Percentiles rank a stretch among this genome's conserved stretches.
Conservation (phyloP, 2,888 invertebrate species). For the Teinopalpus imperialis region DNA sequence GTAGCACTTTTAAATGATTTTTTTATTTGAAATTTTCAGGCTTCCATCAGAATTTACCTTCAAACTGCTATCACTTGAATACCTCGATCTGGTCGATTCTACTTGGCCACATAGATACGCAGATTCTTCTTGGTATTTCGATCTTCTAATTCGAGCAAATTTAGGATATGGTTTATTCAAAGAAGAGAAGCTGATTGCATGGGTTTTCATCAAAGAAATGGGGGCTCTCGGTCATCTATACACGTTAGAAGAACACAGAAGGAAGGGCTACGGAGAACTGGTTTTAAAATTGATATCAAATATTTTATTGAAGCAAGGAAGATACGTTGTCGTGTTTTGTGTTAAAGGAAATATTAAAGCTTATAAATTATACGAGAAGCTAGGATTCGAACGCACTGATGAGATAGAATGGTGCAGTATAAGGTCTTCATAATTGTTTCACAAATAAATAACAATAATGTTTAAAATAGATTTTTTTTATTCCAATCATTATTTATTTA, state of each 20-base stretch:
- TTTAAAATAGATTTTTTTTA: too few relatives aligned
- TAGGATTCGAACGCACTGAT: constrained; percentile 39
- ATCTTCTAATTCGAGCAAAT: constrained; percentile 45
- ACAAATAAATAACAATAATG: too few relatives aligned
- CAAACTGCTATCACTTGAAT: constrained; percentile 39
- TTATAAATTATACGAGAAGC: constrained; percentile 47
- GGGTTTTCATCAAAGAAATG: constrained; percentile 51
- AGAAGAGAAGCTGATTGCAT: constrained; percentile 41
- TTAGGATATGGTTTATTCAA: constrained; percentile 50
- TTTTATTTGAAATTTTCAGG: constrained; percentile 45
- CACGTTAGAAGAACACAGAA: constrained; percentile 49
- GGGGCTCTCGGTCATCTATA: constrained; percentile 54
- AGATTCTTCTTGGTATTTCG: constrained; percentile 43
- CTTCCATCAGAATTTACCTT: constrained; percentile 39
- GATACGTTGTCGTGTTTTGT: constrained; percentile 45
- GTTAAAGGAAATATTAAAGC: constrained; percentile 44
- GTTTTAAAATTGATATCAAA: constrained; percentile 49
- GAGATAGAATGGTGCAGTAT: constrained; percentile 39
- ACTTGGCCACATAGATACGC: constrained; percentile 52
- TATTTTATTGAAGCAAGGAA: constrained; percentile 39
- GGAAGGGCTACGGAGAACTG: constrained; percentile 51
- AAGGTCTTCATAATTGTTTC: too few relatives aligned
- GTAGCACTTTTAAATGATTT: too few relatives aligned
- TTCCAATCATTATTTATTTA: too few relatives aligned
- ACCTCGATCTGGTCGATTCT: constrained; percentile 42